Percentiles rank a stretch among this genome's conserved stretches.
phyloP scores from a whole-genome alignment of 1,140 invertebrate species.

The Pomacea maculata region DNA sequence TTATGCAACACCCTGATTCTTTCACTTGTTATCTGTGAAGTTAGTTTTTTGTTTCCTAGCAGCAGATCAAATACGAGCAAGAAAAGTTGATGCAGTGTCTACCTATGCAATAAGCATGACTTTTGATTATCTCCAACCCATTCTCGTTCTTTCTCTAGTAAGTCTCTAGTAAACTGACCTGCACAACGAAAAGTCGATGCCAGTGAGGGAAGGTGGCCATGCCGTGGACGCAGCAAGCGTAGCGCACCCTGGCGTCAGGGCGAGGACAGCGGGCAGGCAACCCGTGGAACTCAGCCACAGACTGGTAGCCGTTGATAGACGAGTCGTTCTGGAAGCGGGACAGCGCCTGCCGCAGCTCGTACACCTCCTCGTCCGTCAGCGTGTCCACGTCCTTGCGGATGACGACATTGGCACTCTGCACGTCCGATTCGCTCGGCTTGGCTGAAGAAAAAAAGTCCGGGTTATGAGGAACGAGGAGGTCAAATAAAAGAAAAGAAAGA shows the following conservation, averaged over 20 bases:
- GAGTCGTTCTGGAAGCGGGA: slow-evolving; percentile 30
- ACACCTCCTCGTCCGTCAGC: slow-evolving; percentile 34
- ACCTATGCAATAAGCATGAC: no score
- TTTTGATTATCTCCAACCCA: no score
- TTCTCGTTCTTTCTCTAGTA: no score
- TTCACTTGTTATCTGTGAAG: no score
- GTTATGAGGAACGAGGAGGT: no score
- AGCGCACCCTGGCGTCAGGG: slow-evolving; percentile 20
- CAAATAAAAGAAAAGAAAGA: no score
- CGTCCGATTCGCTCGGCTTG: neutral
- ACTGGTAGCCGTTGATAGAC: slow-evolving; percentile 31
- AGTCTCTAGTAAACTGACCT: slow-evolving; percentile 10
- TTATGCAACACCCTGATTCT: neutral
- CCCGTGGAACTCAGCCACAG: slow-evolving; percentile 37
- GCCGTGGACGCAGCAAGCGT: slow-evolving; percentile 37
- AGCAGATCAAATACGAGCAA: no score
- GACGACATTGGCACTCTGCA: neutral
- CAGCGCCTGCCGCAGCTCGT: slow-evolving; percentile 27
- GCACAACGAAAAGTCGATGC: slow-evolving; percentile 35
- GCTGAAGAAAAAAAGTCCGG: no score
- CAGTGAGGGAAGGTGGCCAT: slow-evolving; percentile 41
- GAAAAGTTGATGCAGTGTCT: no score
- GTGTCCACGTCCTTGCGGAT: slow-evolving; percentile 30
- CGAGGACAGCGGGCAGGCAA: slow-evolving; percentile 31
- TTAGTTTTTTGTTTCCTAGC: no score